These are phyloP conservation scores for Hyppa rectilinea DNA, from an alignment of 2,888 invertebrate genomes.

Conservation along the genomic window DNA sequence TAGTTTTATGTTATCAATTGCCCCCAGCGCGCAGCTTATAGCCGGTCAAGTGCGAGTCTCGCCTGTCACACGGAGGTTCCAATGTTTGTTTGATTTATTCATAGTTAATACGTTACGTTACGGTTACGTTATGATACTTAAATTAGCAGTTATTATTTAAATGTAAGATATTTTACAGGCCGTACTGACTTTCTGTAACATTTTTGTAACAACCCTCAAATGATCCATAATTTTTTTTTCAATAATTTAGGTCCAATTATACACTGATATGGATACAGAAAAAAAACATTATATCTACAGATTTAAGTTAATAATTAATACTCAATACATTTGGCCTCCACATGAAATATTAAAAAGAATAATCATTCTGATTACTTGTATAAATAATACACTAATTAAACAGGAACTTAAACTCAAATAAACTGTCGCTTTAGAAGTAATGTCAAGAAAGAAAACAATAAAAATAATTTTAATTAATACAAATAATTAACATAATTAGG, in stretches of 20 bases:
- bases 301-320: constrained; percentile 53
- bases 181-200: background rate
- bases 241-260: constrained; percentile 25
- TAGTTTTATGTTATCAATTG: no score
- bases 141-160: background rate
- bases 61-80: no score
- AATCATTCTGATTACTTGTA: constrained; percentile 1
- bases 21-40: no score
- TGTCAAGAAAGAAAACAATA: background rate
- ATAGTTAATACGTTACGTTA: background rate
- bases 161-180: background rate
- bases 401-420: background rate
- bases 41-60: no score
- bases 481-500: constrained; percentile 25
- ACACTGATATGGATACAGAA: constrained; percentile 25
- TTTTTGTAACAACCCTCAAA: background rate
- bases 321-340: constrained; percentile 60
- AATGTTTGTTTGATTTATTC: no score
- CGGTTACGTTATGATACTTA: background rate
- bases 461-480: background rate
- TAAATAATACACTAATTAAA: constrained; percentile 11
- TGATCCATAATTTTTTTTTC: background rate
- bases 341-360: constrained; percentile 34
- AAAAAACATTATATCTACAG: constrained; percentile 33
- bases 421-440: background rate